Conservation (phyloP, 2,113 vertebrate genomes). For the Halichoeres trimaculatus region DNA sequence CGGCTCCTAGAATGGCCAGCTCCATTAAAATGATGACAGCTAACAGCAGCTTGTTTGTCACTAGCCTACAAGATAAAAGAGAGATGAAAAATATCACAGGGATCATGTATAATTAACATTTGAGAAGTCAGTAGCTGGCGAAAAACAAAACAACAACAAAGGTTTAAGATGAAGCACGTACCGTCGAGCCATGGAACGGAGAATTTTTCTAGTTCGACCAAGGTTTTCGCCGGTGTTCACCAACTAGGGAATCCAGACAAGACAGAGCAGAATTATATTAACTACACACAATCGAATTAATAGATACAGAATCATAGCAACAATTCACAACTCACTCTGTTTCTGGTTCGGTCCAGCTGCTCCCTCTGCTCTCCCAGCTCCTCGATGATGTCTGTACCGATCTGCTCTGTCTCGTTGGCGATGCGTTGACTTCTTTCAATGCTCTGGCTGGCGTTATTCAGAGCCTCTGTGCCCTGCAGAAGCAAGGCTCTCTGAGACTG, state of each 20-base stretch:
- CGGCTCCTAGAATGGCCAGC: slow-evolving; percentile 89
- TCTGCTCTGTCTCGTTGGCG: slow-evolving; percentile 91
- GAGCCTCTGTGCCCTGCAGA: slow-evolving; percentile 91
- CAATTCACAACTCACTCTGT: slow-evolving; percentile 83
- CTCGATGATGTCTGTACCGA: slow-evolving; percentile 94
- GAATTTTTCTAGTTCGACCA: slow-evolving; percentile 92
- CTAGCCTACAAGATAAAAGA: slow-evolving; percentile 79
- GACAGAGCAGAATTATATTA: background rate
- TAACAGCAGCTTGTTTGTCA: slow-evolving; percentile 95
- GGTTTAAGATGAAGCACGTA: slow-evolving; percentile 67
- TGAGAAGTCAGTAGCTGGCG: too few species aligned
- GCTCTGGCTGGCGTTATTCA: slow-evolving; percentile 91
- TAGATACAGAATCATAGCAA: too few species aligned
- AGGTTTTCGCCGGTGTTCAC: slow-evolving; percentile 94
- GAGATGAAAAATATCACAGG: background rate
- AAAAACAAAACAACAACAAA: too few species aligned
- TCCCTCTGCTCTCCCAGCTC: slow-evolving; percentile 95
- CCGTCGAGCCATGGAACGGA: slow-evolving; percentile 93
- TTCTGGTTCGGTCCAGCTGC: slow-evolving; percentile 92
- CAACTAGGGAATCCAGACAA: slow-evolving; percentile 80
- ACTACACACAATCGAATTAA: too few species aligned
- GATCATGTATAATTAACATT: background rate
- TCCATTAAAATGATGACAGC: slow-evolving; percentile 93
- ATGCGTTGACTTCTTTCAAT: slow-evolving; percentile 93
- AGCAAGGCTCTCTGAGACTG: slow-evolving; percentile 92